A percentile compares a stretch with the other conserved stretches of the same genome.
These are phyloP conservation scores for Neomorphus geoffroyi DNA, from an alignment of 2,797 vertebrate species.

Conservation along the genomic window DNA sequence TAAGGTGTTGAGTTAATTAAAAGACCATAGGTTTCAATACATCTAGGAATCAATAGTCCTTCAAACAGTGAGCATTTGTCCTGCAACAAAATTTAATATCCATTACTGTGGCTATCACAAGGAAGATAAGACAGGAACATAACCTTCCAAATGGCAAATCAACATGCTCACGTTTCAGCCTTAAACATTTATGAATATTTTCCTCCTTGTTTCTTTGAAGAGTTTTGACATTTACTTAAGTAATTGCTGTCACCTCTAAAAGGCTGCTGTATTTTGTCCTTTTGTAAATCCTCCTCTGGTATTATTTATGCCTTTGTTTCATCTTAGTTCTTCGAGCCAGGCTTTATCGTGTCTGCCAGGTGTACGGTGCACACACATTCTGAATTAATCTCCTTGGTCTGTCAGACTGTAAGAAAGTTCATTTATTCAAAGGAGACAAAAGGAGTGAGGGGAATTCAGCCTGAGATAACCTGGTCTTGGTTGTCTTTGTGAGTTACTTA, in stretches of 20 bases:
- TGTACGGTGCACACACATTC: conserved; percentile 29
- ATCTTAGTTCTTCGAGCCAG: conserved; percentile 46
- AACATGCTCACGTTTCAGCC: conserved; percentile 17
- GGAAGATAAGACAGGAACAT: not conserved
- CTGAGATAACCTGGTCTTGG: not conserved
- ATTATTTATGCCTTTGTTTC: conserved; percentile 68
- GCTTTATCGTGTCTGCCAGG: conserved; percentile 60
- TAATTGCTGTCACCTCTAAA: conserved; percentile 68
- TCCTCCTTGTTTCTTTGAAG: conserved; percentile 55
- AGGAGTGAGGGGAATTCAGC: not conserved
- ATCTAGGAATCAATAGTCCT: not conserved
- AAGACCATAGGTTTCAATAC: not conserved
- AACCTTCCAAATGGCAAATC: conserved; percentile 61
- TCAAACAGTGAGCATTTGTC: not conserved
- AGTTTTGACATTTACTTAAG: conserved; percentile 71
- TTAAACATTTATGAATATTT: conserved; percentile 65
- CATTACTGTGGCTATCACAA: not conserved
- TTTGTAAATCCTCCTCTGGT: conserved; percentile 46
- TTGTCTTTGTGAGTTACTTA: conserved; percentile 15
- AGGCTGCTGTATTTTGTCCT: conserved; percentile 55
- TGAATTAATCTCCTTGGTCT: conserved; percentile 64
- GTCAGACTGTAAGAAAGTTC: conserved; percentile 41
- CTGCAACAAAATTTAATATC: not conserved
- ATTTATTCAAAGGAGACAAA: conserved; percentile 40
- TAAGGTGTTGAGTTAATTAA: not conserved